Conservation (phyloP, 2,888 invertebrate genomes). For the Xanthorhoe designata region DNA sequence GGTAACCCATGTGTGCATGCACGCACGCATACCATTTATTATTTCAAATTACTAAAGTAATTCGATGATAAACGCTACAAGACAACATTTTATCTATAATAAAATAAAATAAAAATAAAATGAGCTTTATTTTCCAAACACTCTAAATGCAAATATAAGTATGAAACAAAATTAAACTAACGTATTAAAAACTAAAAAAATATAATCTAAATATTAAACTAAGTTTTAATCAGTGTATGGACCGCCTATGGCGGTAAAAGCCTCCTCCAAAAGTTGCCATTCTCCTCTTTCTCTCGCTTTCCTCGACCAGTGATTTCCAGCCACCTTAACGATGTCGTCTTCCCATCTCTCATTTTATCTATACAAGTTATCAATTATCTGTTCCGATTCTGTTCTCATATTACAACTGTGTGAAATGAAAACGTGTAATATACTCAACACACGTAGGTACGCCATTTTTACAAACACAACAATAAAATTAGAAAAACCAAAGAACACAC, state of each 20-base stretch:
- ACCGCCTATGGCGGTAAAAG: too few species aligned
- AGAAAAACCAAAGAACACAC: constrained; percentile 20
- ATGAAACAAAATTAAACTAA: too few species aligned
- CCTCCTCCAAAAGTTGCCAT: too few species aligned
- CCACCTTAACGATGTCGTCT: too few species aligned
- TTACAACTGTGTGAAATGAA: constrained; percentile 2
- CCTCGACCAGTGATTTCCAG: too few species aligned
- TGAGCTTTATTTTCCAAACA: too few species aligned
- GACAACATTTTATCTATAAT: neutral
- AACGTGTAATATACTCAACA: constrained; percentile 17
- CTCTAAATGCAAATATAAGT: too few species aligned
- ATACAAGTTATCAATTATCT: neutral
- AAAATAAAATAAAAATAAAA: too few species aligned
- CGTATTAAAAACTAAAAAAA: too few species aligned
- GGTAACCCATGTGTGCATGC: constrained; percentile 27
- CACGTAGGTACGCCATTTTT: constrained; percentile 8
- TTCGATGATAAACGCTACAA: neutral
- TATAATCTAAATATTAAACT: too few species aligned
- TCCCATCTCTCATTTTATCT: neutral
- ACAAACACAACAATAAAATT: constrained; percentile 16
- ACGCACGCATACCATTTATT: constrained; percentile 13
- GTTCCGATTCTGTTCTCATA: neutral
- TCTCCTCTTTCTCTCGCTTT: too few species aligned
- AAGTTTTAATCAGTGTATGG: too few species aligned
- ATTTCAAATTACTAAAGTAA: constrained; percentile 2